phyloP scores from a whole-genome alignment of 1,140 invertebrate genomes.

The Chironomus striatipennis region DNA sequence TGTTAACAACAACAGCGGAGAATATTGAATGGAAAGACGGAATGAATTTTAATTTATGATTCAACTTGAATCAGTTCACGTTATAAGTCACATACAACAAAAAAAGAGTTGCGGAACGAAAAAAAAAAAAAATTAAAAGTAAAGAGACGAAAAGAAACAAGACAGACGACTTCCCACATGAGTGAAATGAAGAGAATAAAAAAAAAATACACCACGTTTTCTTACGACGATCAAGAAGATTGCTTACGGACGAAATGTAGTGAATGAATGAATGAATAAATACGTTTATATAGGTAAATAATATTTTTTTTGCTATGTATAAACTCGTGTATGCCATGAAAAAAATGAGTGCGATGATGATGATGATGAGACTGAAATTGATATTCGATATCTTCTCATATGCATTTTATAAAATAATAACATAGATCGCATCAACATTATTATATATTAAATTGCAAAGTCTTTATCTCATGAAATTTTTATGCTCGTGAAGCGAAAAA shows the following conservation, averaged over 20 bases:
- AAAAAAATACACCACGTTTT: not conserved
- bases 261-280: not conserved
- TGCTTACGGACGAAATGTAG: not conserved
- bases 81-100: constrained; percentile 13
- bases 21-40: not conserved
- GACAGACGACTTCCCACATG: constrained; percentile 11
- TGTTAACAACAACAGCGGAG: not conserved
- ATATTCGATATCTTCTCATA: too few relatives aligned
- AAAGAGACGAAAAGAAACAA: not conserved
- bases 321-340: too few relatives aligned
- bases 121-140: not conserved
- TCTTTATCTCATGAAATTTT: too few relatives aligned
- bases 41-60: not conserved
- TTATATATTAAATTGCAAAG: too few relatives aligned
- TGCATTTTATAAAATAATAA: too few relatives aligned
- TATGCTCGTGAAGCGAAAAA: too few relatives aligned
- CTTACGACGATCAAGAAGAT: not conserved
- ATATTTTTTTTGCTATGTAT: too few relatives aligned
- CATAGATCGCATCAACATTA: too few relatives aligned
- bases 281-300: too few relatives aligned
- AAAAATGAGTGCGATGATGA: too few relatives aligned
- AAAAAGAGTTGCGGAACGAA: not conserved
- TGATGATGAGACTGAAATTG: too few relatives aligned
- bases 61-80: not conserved
- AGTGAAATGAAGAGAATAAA: not conserved